Evolutionary conservation across 2,797 vertebrate genomes (phyloP), one percentile per base, ranked within the genome.

Genomic region (Uromys caudimaculatus): DNA sequence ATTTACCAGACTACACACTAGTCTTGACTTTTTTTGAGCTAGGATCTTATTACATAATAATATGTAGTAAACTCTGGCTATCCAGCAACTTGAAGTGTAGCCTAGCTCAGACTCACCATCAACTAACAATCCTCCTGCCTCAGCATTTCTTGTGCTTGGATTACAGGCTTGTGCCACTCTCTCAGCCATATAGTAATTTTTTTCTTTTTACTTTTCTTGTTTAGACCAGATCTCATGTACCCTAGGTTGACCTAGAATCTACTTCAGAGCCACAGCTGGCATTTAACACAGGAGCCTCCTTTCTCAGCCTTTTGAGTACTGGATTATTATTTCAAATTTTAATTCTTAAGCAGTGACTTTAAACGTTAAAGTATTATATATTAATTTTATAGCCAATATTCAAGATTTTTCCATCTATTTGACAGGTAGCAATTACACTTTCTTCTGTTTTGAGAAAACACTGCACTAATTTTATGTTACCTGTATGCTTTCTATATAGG

Each of bases 381-480:
- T 95, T 89, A 94, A 82, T 75, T 88, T 73, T 17, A 13, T 96
- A 93, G 52, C 29, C 38, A 90, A 0, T 88, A 81, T 76, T 96
- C 14, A 94, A 64, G 82, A 73, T 88, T 95, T 95, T 96, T 64
- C 81, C 38, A 86, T 96, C 17, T 81, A 1, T 94, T 82, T 90
- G 73, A 91, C 56, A 95, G 88, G 69, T 96, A 92, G 50, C 56
- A 94, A 52, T 96, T 96, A 21, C 89, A 82, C 78, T 97, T 96
- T 96, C 73, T 96, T 88, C 21, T 96, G 77, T 47, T 86, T n/a
- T 77, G 38, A 87, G 73, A 94, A 86, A n/a, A 95, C 52, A 50
- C 32, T 73, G 29, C 24, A 41, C 62, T 94, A 95, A 91, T 92
- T 96, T 60, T 90, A 77, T 95, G 54, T 95, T 93, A 88, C 13